A percentile compares a stretch with the other conserved stretches of the same genome.
These are phyloP conservation scores for Latrodectus elegans DNA, from an alignment of 2,888 invertebrate genomes.

Conservation along the genomic window DNA sequence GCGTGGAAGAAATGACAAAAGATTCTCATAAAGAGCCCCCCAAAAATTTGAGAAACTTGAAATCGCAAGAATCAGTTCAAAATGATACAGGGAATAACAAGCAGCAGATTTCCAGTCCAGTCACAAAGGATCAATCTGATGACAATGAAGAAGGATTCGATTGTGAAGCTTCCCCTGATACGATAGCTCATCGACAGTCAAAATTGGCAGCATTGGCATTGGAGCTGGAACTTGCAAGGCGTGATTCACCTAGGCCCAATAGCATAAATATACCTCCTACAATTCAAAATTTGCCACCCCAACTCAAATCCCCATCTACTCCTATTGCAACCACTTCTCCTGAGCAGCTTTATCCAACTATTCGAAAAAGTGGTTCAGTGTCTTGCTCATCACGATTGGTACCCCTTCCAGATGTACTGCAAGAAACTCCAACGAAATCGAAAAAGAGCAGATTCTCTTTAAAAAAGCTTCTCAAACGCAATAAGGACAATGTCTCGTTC, in stretches of 20 bases:
- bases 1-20: neutral
- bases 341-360: constrained; percentile 22
- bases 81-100: neutral
- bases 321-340: neutral
- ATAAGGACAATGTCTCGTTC: constrained; percentile 56
- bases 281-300: neutral
- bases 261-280: neutral
- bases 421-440: constrained; percentile 62
- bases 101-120: neutral
- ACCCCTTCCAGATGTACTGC: constrained; percentile 46
- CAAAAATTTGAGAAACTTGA: neutral
- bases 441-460: constrained; percentile 84
- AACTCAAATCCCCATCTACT: neutral
- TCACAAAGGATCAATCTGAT: neutral
- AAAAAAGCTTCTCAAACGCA: constrained; percentile 82
- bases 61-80: neutral
- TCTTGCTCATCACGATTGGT: constrained; percentile 42
- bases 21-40: neutral
- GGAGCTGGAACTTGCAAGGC: constrained; percentile 56
- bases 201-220: constrained; percentile 63
- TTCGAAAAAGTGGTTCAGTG: constrained; percentile 37
- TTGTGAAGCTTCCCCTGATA: constrained; percentile 44
- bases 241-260: constrained; percentile 24
- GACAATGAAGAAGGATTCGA: constrained; percentile 16
- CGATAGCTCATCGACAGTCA: constrained; percentile 52